These are phyloP conservation scores for Macrobrachium nipponense DNA, from an alignment of 1,140 invertebrate genomes.

Conservation along the genomic window DNA sequence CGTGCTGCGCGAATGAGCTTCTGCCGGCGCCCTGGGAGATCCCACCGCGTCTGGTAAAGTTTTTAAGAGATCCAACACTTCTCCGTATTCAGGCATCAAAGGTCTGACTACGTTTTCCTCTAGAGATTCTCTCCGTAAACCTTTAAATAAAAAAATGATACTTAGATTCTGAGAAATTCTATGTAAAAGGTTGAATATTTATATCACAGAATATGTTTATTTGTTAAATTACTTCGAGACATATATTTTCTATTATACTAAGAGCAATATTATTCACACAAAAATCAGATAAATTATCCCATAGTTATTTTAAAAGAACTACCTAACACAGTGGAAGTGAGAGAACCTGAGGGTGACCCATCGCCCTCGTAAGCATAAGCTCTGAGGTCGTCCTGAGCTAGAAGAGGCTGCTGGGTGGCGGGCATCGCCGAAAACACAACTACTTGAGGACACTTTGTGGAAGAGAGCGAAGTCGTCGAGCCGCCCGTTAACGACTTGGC, in stretches of 20 bases:
- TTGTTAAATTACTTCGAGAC: neutral
- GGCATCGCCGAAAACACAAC: neutral
- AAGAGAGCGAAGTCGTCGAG: neutral
- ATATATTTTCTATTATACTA: too few species aligned
- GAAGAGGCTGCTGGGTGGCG: neutral
- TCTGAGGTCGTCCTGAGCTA: constrained; percentile 32
- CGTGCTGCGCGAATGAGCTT: too few species aligned
- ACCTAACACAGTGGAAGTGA: constrained; percentile 35
- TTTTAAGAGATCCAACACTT: constrained; percentile 41
- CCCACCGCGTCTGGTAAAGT: constrained; percentile 30
- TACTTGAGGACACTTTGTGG: neutral
- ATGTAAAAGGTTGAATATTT: too few species aligned
- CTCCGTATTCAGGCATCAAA: constrained; percentile 23
- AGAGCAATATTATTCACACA: too few species aligned
- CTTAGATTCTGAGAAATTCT: too few species aligned
- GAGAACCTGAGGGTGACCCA: constrained; percentile 31
- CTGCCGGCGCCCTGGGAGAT: neutral
- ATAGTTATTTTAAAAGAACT: neutral
- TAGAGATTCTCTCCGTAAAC: constrained; percentile 19
- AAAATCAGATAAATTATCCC: too few species aligned
- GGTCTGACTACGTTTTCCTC: constrained; percentile 34
- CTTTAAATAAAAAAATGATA: neutral
- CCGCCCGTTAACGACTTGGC: neutral
- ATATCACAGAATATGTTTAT: too few species aligned
- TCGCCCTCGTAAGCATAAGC: constrained; percentile 43